phyloP scores from a whole-genome alignment of 2,888 invertebrate genomes.

The Julus scandinavius region DNA sequence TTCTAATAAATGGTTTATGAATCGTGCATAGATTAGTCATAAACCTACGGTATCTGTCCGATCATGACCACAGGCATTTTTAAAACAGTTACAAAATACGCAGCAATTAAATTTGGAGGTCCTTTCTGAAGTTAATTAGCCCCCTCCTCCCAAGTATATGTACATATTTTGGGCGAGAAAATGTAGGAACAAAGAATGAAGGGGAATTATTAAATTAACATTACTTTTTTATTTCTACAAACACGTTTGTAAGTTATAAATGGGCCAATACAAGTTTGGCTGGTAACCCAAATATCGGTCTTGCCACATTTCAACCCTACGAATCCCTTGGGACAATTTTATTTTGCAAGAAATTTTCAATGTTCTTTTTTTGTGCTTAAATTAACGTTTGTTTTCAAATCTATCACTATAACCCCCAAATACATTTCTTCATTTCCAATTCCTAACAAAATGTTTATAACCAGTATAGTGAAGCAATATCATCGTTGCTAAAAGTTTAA shows the following conservation, averaged over 20 bases:
- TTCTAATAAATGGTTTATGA: neutral
- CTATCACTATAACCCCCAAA: neutral
- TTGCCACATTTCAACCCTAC: neutral
- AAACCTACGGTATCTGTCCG: neutral
- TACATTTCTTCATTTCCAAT: neutral
- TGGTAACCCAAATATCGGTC: slow-evolving; percentile 24
- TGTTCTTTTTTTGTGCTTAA: no score
- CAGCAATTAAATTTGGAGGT: neutral
- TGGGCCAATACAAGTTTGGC: slow-evolving; percentile 5
- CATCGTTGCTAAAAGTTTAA: no score
- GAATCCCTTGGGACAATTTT: neutral
- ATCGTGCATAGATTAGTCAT: slow-evolving; percentile 31
- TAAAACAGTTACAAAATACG: slow-evolving; percentile 1
- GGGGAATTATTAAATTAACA: neutral
- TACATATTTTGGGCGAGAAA: neutral
- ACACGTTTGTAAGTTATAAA: neutral
- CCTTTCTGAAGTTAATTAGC: neutral
- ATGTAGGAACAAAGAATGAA: neutral
- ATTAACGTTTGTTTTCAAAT: neutral
- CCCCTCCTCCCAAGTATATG: neutral
- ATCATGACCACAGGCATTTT: neutral
- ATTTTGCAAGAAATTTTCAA: neutral
- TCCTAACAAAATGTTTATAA: no score
- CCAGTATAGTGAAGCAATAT: no score
- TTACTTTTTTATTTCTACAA: neutral